Conservation (phyloP, 2,113 vertebrate species). For the Oxyura jamaicensis region DNA sequence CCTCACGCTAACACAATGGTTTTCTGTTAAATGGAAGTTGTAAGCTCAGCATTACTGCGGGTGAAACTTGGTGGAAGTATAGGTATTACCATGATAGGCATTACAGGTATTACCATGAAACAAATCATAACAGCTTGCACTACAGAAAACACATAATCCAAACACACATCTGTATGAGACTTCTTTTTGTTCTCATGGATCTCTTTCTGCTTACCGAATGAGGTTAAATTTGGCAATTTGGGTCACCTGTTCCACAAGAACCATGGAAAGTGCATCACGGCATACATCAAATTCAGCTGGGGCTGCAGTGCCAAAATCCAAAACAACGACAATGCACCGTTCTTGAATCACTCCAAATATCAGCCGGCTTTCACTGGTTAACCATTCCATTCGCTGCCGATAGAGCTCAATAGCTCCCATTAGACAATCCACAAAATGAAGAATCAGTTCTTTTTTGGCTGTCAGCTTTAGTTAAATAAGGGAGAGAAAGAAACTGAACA, state of each 20-base stretch:
- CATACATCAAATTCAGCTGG: conserved; percentile 67
- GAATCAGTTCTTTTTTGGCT: conserved; percentile 76
- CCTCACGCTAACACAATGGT: not conserved
- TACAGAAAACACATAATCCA: not conserved
- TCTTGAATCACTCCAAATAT: conserved; percentile 86
- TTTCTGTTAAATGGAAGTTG: not conserved
- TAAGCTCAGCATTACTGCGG: not conserved
- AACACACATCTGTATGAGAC: not conserved
- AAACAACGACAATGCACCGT: conserved; percentile 69
- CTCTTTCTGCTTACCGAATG: conserved; percentile 75
- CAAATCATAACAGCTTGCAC: not conserved
- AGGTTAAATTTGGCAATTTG: conserved; percentile 79
- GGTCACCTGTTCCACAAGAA: conserved; percentile 81
- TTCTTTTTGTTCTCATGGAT: not conserved
- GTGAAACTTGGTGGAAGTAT: not conserved
- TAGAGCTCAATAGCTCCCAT: conserved; percentile 70
- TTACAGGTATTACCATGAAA: not conserved
- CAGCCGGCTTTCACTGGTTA: conserved; percentile 80
- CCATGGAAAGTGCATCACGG: conserved; percentile 72
- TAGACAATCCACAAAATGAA: conserved; percentile 70
- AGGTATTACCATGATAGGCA: not conserved
- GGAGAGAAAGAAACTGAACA: conserved; percentile 24
- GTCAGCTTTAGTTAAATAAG: conserved; percentile 78
- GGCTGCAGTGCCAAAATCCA: conserved; percentile 69
- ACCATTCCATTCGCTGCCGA: conserved; percentile 78